Base-by-base conservation (phyloP, 2,888 invertebrate genomes). In the Cephus rjabovi region DNA sequence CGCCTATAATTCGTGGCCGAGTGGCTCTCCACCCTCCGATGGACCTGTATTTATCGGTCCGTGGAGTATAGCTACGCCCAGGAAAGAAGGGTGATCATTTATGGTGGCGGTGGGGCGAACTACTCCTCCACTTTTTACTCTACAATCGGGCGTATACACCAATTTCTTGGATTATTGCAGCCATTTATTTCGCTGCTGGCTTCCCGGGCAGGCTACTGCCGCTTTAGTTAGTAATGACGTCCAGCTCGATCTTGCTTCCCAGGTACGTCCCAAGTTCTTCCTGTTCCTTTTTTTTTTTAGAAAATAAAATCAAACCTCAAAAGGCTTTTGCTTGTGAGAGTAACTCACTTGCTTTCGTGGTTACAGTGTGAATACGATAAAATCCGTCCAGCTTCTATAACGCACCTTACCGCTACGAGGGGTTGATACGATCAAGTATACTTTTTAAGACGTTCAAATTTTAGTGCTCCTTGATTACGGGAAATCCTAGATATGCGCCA, bases 31-130 rank as follows among this genome's bases (percentile, higher is more conserved):
- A 85, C 87, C 86, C 82, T 82, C 78, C 85, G 86, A 87, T 87
- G 88, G 86, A 87, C 86, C 87, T 83, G 89, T 91, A 91, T 91
- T 91, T 91, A 91, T 91, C 90, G 91, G 91, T 88, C 91, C 91
- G 87, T 86, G 82, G 91, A 91, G 91, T 91, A 91, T 90, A 90
- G 86, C 87, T 85, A 83, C 83, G 80, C 79, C 84, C 84, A 86
- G 86, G 87, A 88, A 88, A 89, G 87, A 88, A 89, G 89, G 86
- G 84, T 84, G 88, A 90, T 90, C 89, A 90, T 90, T 90, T 90
- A 90, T 89, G 86, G 85, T 83, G 81, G 79, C 77, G 76, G 75
- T 78, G 74, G 73, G 78, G 79, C 79, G 81, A 73, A 74, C 77
- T 82, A 40, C 34, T 35, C 4, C 75, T 79, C 79, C 77, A 76